Base-by-base conservation (phyloP, 2,888 invertebrate genomes). In the Pycnomerus fuliginosus region DNA sequence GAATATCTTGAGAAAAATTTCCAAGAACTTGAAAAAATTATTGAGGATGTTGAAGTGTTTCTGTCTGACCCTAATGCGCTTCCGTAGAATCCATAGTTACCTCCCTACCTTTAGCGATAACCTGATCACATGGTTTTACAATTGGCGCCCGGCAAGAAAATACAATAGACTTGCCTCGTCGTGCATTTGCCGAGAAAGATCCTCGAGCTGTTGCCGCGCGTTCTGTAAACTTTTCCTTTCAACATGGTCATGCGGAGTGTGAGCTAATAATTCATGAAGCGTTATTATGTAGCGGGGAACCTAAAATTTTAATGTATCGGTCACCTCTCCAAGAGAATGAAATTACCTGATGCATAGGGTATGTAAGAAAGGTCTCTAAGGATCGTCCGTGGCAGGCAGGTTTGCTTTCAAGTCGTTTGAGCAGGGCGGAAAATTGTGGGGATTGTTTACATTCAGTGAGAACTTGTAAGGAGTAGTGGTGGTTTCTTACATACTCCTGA, bases 401-500 rank as follows among this genome's bases (percentile, higher is more conserved):
- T 69, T 93, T 93, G 68, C 86, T 86, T 74, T 94, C 93, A 48
- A 92, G 76, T 14, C 92, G 75, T 39, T 85, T 80, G 40, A 94
- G 75, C 32, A 93, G 78, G 8, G 83, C 83, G 1, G 87, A 85
- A 66, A 93, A 94, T 0, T 84, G 79, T 42, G 83, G 78, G 30
- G 84, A 82, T 73, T 92, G 91, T 72, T 94, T 94, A 73, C 93
- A 93, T 71, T 93, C 93, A 0, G 93, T 92, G 51, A 94, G 78
- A 15, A 90, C 88, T 75, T 94, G 93, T 39, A 94, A 80, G 53
- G 91, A 91, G 76, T 91, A 94, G 74, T 94, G 93, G 70, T 94
- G 94, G 73, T 93, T 94, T 45, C 94, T 76, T 34, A 94, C 93
- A 71, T 93, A 94, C 76, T 94, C 93, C 75, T 93, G 93, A 75